Conservation (phyloP, 2,888 invertebrate species). For the Scaptomyza parva region DNA sequence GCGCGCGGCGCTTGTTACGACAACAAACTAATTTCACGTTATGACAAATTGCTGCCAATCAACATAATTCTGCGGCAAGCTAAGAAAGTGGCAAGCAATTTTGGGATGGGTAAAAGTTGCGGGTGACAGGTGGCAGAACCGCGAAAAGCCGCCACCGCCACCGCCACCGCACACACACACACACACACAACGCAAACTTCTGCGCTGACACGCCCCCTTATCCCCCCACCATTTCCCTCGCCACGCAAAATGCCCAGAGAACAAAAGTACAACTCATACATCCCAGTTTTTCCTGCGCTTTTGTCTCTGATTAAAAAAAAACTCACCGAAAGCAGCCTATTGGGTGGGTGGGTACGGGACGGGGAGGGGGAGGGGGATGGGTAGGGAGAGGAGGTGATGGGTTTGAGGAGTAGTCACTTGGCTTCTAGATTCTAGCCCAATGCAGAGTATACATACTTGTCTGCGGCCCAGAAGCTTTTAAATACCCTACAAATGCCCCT, state of each 20-base stretch:
- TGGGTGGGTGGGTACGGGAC: too few species aligned
- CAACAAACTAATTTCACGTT: constrained; percentile 81
- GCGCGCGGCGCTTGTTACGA: constrained; percentile 79
- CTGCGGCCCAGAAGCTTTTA: neutral
- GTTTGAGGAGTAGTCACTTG: neutral
- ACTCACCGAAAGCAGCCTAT: constrained; percentile 20
- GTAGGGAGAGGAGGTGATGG: too few species aligned
- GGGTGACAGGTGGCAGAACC: constrained; percentile 33
- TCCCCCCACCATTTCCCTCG: neutral
- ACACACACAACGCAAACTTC: constrained; percentile 19
- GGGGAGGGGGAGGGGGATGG: neutral
- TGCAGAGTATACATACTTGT: neutral
- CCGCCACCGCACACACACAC: constrained; percentile 12
- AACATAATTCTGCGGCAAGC: constrained; percentile 76
- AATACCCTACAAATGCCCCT: too few species aligned
- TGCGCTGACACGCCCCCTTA: constrained; percentile 23
- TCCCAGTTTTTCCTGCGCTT: constrained; percentile 24
- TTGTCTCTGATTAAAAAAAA: constrained; percentile 63
- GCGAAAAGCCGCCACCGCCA: constrained; percentile 12
- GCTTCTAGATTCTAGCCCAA: constrained; percentile 1
- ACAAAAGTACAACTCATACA: neutral
- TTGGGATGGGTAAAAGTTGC: neutral
- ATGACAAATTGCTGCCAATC: constrained; percentile 82
- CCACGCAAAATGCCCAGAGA: neutral
- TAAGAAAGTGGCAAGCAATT: constrained; percentile 63